Evolutionary conservation across 2,888 invertebrate species (phyloP).

Genomic region (Trichopoda pennipes): DNA sequence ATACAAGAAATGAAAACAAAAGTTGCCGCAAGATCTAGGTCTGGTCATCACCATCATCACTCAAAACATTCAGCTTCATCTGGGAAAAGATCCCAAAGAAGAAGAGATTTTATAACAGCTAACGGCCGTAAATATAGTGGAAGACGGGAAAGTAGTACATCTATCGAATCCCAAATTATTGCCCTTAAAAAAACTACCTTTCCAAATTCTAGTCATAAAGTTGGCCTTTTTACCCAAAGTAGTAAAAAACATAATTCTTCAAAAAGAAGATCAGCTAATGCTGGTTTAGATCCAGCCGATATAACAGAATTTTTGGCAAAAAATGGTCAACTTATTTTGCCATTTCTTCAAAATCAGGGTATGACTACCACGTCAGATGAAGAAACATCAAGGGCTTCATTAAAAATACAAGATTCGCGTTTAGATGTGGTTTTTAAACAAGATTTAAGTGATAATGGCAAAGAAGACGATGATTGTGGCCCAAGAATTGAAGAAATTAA

Average conservation of each 20-base stretch:
- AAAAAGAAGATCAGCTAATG: slow-evolving; percentile 61
- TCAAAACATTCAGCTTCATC: slow-evolving; percentile 73
- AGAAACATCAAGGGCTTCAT: slow-evolving; percentile 79
- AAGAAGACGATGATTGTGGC: slow-evolving; percentile 68
- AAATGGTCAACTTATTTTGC: slow-evolving; percentile 80
- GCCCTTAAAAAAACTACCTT: slow-evolving; percentile 80
- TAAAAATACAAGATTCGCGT: slow-evolving; percentile 80
- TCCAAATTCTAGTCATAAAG: slow-evolving; percentile 78
- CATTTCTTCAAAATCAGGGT: slow-evolving; percentile 80
- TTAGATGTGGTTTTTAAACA: slow-evolving; percentile 79
- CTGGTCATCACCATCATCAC: slow-evolving; percentile 73
- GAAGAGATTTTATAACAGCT: slow-evolving; percentile 77
- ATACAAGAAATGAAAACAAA: slow-evolving; percentile 92
- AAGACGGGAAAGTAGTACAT: slow-evolving; percentile 86
- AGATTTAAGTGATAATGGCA: slow-evolving; percentile 75
- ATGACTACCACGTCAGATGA: slow-evolving; percentile 81
- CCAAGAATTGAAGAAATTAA: slow-evolving; percentile 74
- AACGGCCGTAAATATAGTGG: slow-evolving; percentile 77
- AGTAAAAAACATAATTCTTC: slow-evolving; percentile 73
- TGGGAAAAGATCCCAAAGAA: slow-evolving; percentile 76
- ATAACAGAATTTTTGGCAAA: slow-evolving; percentile 78
- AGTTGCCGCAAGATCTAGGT: slow-evolving; percentile 83
- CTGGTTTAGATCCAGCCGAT: slow-evolving; percentile 76
- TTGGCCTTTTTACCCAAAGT: slow-evolving; percentile 78
- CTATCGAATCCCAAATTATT: slow-evolving; percentile 89